These are phyloP conservation scores for Ernsta delagoae DNA, from an alignment of 2,888 invertebrate species.

Conservation along the genomic window DNA sequence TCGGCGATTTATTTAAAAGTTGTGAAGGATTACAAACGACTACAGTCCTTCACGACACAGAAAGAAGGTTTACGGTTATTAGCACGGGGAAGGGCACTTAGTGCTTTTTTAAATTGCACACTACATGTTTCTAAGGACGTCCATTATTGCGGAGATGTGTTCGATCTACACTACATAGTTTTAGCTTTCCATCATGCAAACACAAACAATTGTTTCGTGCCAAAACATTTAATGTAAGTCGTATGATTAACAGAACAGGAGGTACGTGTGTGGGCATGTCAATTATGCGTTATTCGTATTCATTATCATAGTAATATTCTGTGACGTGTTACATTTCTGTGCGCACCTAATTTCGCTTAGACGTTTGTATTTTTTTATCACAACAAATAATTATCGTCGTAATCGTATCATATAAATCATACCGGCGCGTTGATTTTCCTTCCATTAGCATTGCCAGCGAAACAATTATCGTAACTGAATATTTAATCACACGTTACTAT, in stretches of 20 bases:
- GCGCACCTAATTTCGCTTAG: slow-evolving; percentile 3
- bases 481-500: slow-evolving; percentile 18
- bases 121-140: slow-evolving; percentile 50
- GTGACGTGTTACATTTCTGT: slow-evolving; percentile 2
- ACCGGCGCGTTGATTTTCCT: slow-evolving; percentile 12
- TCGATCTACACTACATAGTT: slow-evolving; percentile 54
- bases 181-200: slow-evolving; percentile 14
- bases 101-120: slow-evolving; percentile 40
- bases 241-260: slow-evolving; percentile 12
- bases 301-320: not conserved
- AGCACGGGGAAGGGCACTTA: slow-evolving; percentile 41
- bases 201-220: slow-evolving; percentile 3
- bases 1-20: slow-evolving; percentile 52
- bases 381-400: slow-evolving; percentile 13
- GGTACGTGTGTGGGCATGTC: slow-evolving; percentile 14
- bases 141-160: slow-evolving; percentile 51
- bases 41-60: slow-evolving; percentile 41
- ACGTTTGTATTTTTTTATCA: slow-evolving; percentile 13
- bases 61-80: slow-evolving; percentile 43
- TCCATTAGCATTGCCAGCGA: slow-evolving; percentile 14
- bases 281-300: slow-evolving; percentile 5
- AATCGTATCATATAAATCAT: slow-evolving; percentile 25
- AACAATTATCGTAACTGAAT: slow-evolving; percentile 13
- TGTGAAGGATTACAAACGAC: slow-evolving; percentile 45
- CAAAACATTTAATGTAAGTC: slow-evolving; percentile 13